Base-by-base conservation (phyloP, 2,797 vertebrate species). In the Microcaecilia unicolor region DNA sequence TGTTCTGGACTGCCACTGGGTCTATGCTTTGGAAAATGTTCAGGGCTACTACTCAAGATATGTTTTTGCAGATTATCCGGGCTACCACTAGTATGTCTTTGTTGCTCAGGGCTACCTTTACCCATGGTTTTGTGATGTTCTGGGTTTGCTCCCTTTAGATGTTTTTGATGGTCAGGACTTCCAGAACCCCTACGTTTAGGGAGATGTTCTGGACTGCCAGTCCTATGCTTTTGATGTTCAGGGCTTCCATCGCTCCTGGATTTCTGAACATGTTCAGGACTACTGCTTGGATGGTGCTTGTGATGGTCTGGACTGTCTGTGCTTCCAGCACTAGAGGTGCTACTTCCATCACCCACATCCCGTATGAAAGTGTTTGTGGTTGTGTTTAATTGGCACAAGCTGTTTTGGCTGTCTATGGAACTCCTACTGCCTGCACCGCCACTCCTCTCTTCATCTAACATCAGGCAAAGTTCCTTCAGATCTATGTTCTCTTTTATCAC, bases 271-370 rank as follows among this genome's bases (percentile, higher is more conserved):
- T 84, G 92, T 42, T 95, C 93, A 1, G 84, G 74, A 61, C 83
- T 82, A 56, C 70, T 60, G 5, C 55, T 62, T 0, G 67, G 51
- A 1, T 78, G 76, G 15, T 78, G 74, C 42, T 85, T 84, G 26
- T 90, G 88, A 45, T 93, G 93, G 44, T 96, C 92, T 0, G 93
- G 89, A 57, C 89, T 92, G 51, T 91, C 91, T 0, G 89, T 93
- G 64, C 94, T 95, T 20, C 92, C 93, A 0, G 83, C 74, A 18
- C 94, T 97, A 25, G 94, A 98, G 18, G 90, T 93, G 50, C 94
- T 98, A 48, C 92, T 97, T 18, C 94, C 94, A 2, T 98, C 94
- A 0, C 93, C 94, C 0, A 92, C 87, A 3, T 98, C 94, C 27
- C 94, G 77, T 25, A 89, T 62, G 14, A 85, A 76, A 0, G 87